phyloP scores from a whole-genome alignment of 2,113 vertebrate genomes.

The Ia io region DNA sequence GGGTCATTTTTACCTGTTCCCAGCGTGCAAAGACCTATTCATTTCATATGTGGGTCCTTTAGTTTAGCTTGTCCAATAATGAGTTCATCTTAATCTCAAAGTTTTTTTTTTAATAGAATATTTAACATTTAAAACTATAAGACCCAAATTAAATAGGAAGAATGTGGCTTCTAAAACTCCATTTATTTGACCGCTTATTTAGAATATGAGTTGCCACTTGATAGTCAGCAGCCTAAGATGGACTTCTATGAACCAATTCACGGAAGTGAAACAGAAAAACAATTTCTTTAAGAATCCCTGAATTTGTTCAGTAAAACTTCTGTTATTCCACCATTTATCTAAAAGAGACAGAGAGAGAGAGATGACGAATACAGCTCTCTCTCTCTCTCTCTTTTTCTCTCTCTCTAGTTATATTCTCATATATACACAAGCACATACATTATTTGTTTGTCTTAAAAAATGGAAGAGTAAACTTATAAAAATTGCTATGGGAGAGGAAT shows the following conservation, averaged over 20 bases:
- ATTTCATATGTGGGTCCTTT: not conserved
- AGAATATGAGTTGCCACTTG: not conserved
- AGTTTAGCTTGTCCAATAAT: not conserved
- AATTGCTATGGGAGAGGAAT: not conserved
- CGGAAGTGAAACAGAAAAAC: not conserved
- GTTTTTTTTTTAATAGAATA: not conserved
- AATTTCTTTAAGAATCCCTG: not conserved
- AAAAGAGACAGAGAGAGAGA: too few species aligned
- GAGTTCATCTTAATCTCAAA: slow-evolving; percentile 6
- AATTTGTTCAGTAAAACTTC: not conserved
- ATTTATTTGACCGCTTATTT: not conserved
- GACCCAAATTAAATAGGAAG: not conserved
- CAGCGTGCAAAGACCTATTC: not conserved
- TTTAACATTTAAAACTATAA: slow-evolving; percentile 29
- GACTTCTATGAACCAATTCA: not conserved
- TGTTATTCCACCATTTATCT: not conserved
- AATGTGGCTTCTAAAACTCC: not conserved
- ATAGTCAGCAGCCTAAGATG: not conserved
- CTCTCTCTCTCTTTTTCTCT: not conserved
- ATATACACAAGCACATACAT: not conserved
- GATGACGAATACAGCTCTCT: not conserved
- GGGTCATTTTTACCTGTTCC: not conserved
- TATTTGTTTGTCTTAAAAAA: not conserved
- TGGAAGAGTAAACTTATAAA: not conserved
- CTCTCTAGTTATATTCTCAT: not conserved